phyloP scores from a whole-genome alignment of 1,140 invertebrate species.

The Contarinia nasturtii region DNA sequence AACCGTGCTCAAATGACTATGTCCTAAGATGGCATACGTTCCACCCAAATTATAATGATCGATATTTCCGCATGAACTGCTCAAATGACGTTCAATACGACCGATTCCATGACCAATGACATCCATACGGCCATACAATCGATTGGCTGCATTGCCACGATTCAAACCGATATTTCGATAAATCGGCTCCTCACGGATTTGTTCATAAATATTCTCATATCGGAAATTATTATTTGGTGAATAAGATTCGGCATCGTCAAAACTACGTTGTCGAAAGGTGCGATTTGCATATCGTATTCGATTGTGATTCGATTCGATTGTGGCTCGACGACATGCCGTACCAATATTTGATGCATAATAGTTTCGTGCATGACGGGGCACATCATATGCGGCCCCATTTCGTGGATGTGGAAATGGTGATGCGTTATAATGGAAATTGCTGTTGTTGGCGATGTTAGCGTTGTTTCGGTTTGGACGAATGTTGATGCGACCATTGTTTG shows the following conservation, averaged over 20 bases:
- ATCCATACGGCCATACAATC: conserved; percentile 29
- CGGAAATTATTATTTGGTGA: conserved; percentile 13
- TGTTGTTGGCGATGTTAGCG: background rate
- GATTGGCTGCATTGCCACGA: conserved; percentile 22
- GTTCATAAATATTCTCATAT: conserved; percentile 29
- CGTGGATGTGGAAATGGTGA: background rate
- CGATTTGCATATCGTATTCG: conserved; percentile 1
- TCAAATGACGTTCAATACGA: conserved; percentile 32
- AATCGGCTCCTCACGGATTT: conserved; percentile 27
- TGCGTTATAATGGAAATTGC: conserved; percentile 18
- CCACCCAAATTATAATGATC: conserved; percentile 28
- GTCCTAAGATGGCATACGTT: conserved; percentile 21
- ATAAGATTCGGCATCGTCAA: conserved; percentile 23
- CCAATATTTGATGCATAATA: conserved; percentile 9
- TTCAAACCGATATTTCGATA: conserved; percentile 12
- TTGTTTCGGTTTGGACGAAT: conserved; percentile 3
- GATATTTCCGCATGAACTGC: conserved; percentile 33
- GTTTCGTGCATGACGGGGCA: conserved; percentile 17
- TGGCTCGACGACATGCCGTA: conserved; percentile 8
- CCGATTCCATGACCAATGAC: conserved; percentile 32
- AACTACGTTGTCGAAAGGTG: conserved; percentile 16
- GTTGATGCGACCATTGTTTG: conserved; percentile 5
- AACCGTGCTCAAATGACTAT: conserved; percentile 22
- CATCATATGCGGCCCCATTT: conserved; percentile 16
- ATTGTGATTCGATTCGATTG: conserved; percentile 13